Percentiles rank a stretch among this genome's conserved stretches.
Conservation (phyloP, 2,888 invertebrate genomes). For the Drosophila kuntzei region DNA sequence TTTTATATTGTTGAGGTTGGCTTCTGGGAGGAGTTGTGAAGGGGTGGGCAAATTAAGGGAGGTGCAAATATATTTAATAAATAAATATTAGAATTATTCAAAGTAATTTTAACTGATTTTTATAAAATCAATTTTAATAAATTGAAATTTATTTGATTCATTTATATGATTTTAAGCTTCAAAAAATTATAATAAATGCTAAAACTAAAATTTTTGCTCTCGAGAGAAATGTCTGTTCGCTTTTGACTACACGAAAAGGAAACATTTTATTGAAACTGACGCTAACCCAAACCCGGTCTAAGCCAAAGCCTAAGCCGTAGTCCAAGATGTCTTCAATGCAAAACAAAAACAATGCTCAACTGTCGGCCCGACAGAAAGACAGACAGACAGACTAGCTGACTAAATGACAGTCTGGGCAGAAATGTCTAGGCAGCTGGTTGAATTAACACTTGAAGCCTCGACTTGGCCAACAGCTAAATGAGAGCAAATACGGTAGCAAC, state of each 20-base stretch:
- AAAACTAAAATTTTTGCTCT: background rate
- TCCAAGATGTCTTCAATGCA: conserved; percentile 8
- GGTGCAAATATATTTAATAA: no score
- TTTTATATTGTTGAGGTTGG: no score
- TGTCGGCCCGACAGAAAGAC: conserved; percentile 3
- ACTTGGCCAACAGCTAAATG: conserved; percentile 28
- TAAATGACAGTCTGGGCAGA: conserved; percentile 6
- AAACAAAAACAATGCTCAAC: conserved; percentile 33
- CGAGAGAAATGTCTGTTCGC: background rate
- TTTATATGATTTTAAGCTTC: background rate
- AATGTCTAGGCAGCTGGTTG: conserved; percentile 40
- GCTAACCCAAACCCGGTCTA: background rate
- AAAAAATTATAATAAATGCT: no score
- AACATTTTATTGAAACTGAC: conserved; percentile 12
- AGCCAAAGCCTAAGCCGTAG: conserved; percentile 1
- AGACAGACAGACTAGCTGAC: conserved; percentile 4
- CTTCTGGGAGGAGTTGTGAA: no score
- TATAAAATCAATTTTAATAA: background rate
- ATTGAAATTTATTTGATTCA: background rate
- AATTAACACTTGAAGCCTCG: conserved; percentile 66
- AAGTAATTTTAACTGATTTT: no score
- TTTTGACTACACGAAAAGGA: background rate
- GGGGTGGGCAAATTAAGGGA: no score
- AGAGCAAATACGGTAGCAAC: conserved; percentile 27
- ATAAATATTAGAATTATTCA: no score